Base-by-base conservation (phyloP, 2,113 vertebrate genomes). In the Dendrocopos noguchii region DNA sequence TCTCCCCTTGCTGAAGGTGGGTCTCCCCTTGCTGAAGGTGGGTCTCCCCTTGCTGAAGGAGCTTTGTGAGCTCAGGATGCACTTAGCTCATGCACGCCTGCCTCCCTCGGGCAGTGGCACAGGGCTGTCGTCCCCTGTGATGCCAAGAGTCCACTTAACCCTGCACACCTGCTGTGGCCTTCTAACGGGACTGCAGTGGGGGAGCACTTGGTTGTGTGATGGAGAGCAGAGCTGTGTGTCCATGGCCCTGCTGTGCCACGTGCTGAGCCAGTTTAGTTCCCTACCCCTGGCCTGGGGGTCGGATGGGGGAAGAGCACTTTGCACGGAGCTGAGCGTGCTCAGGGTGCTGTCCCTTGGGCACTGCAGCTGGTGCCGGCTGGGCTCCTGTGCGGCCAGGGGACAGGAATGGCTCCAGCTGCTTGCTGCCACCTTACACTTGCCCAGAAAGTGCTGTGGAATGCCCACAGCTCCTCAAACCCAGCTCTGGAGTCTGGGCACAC, bases 81-180 rank as follows among this genome's bases (percentile, higher is more conserved):
- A 6, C n/a, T 46, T 20, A 4, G 42, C 50, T 61, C 66, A 25
- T 28, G 36, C 53, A 1, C 9, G 27, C 7, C 15, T 27, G 29
- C 50, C 65, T 36, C 25, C 29, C 36, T 44, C 36, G 19, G 60
- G 29, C 11, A 31, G 31, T 19, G 29, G 29, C 39, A 6, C 7
- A 33, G 71, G 13, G 28, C 42, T 52, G 1, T 6, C 15, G 44
- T 12, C 15, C 52, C 12, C 29, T 76, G 29, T 52, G 9, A 24
- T 15, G 34, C 29, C 24, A 36, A 0, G 0, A n/a, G 22, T 66
- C 36, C 16, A 16, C n/a, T 36, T 66, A 27, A n/a, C 42, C 22
- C 22, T 22, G 39, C 17, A n/a, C 4, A 14, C 22, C 46, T 28
- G 22, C 6, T 19, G 5, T 22, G 24, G 24, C 5, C 8, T 39